Evolutionary conservation across 1,140 invertebrate species (phyloP).

Genomic region (Drosophila kurseongensis): DNA sequence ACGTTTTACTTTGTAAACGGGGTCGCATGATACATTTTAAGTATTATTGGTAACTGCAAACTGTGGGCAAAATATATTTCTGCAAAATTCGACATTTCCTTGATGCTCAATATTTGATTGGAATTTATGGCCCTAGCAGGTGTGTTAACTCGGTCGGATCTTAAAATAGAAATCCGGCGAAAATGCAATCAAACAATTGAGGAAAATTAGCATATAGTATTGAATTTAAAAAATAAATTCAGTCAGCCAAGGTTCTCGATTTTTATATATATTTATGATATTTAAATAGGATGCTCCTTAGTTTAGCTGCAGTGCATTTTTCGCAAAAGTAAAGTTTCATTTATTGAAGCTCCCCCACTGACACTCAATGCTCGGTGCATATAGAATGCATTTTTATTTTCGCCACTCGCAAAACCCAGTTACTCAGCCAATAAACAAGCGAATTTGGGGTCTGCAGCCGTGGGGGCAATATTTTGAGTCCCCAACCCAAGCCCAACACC

Average conservation of each 20-base stretch:
- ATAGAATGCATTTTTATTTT: conserved; percentile 23
- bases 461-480: conserved; percentile 18
- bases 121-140: conserved; percentile 34
- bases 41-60: conserved; percentile 52
- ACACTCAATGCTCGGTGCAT: conserved; percentile 1
- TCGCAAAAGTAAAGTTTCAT: not conserved
- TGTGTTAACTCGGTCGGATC: conserved; percentile 19
- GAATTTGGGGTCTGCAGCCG: conserved; percentile 39
- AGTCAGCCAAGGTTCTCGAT: no score
- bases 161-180: not conserved
- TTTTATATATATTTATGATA: no score
- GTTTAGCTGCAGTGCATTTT: not conserved
- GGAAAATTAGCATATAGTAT: no score
- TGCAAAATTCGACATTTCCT: conserved; percentile 19
- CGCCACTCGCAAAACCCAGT: conserved; percentile 11
- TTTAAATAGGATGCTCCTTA: no score
- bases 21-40: conserved; percentile 49
- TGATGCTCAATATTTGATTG: conserved; percentile 26
- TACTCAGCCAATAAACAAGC: conserved; percentile 62
- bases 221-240: no score
- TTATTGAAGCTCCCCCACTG: not conserved
- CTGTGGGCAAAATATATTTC: conserved; percentile 45
- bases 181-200: not conserved
- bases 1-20: conserved; percentile 9
- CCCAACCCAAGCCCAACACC: not conserved